Base-by-base conservation (phyloP, 2,888 invertebrate genomes). In the Cantharis lateralis region DNA sequence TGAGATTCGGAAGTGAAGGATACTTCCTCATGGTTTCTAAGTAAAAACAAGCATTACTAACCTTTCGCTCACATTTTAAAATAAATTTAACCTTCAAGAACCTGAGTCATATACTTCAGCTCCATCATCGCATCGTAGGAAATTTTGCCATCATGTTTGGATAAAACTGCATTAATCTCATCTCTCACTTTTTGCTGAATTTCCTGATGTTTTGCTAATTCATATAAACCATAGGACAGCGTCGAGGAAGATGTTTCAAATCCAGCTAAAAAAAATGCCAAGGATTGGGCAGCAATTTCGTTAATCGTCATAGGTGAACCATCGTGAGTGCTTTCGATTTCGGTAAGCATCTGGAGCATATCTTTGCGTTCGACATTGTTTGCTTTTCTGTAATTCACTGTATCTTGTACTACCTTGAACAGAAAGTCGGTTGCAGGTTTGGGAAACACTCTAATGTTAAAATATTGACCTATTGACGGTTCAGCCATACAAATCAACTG, bases 181-280 rank as follows among this genome's bases (percentile, higher is more conserved):
- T 84, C 48, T 3, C 89, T 84, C 3, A 89, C 76, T 81, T 86
- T 89, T 0, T 87, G 83, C 78, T 91, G 91, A 0, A 90, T 81
- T 0, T 87, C 84, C 0, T 83, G 84, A 79, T 90, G 82, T 87
- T 88, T 80, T 0, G 91, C 91, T 68, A 92, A 82, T 79, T 90
- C 89, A 81, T 91, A 91, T 0, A 91, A 80, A 1, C 86, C 78
- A 66, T 87, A 89, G 15, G 85, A 85, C 70, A 90, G 82, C 0
- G 88, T 87, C 0, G 87, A 85, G 0, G 89, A 88, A 0, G 89
- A 89, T 0, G 90, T 90, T 78, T 90, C 90, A 80, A 88, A 90
- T 1, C 90, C 90, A 15, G 90, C 90, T 1, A 87, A 32, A 79
- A 89, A 89, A 79, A 91, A 89, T 0, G 89, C 85, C 2, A 89